These are phyloP conservation scores for Crocallis elinguaria DNA, from an alignment of 2,888 invertebrate genomes.

Conservation along the genomic window DNA sequence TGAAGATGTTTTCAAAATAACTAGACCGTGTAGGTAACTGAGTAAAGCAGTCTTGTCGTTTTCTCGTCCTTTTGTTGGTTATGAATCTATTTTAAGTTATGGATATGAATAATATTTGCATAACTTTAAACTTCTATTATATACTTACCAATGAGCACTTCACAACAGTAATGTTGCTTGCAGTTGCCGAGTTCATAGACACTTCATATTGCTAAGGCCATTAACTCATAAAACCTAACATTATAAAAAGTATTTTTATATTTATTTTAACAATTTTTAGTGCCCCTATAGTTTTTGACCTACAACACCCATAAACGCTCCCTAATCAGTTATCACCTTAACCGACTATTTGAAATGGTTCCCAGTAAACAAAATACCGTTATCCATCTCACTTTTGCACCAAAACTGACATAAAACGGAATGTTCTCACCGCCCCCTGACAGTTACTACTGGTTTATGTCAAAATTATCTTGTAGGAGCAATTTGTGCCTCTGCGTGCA, in stretches of 20 bases:
- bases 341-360: constrained; percentile 9
- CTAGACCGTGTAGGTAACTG: constrained; percentile 44
- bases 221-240: no score
- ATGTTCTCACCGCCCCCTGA: constrained; percentile 64
- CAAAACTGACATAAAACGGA: constrained; percentile 75
- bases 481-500: constrained; percentile 72
- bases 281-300: neutral
- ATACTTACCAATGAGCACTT: constrained; percentile 3
- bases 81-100: constrained; percentile 9
- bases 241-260: no score
- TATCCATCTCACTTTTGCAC: constrained; percentile 63
- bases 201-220: neutral
- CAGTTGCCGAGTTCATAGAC: neutral
- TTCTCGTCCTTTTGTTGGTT: constrained; percentile 37
- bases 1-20: constrained; percentile 52
- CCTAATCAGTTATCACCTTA: neutral
- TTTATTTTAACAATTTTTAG: no score
- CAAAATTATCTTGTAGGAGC: constrained; percentile 77
- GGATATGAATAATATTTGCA: constrained; percentile 9
- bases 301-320: neutral
- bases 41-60: constrained; percentile 14
- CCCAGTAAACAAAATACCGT: constrained; percentile 34
- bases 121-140: constrained; percentile 7
- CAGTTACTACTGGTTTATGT: constrained; percentile 80
- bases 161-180: no score